These are phyloP conservation scores for Brachirus orientalis DNA, from an alignment of 2,113 vertebrate species.

Conservation along the genomic window DNA sequence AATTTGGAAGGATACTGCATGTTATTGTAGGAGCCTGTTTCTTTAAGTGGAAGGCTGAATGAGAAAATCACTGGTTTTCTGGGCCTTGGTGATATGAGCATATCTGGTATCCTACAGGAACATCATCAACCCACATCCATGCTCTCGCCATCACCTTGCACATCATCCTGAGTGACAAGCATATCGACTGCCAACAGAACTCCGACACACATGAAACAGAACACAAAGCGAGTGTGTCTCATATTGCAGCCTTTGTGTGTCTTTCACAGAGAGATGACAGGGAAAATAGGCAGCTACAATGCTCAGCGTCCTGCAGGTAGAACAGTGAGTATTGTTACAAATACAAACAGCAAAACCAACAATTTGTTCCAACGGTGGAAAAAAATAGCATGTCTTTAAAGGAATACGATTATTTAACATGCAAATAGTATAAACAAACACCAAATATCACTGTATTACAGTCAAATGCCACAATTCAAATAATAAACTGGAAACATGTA, in stretches of 20 bases:
- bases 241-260: slow-evolving; percentile 42
- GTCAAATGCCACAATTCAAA: too few relatives aligned
- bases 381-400: too few relatives aligned
- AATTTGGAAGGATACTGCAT: background rate
- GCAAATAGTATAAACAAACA: too few relatives aligned
- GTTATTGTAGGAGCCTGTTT: background rate
- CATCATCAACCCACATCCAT: slow-evolving; percentile 12
- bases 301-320: slow-evolving; percentile 12
- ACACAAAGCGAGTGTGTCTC: slow-evolving; percentile 40
- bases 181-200: slow-evolving; percentile 37
- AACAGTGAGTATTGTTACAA: background rate
- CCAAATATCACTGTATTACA: too few relatives aligned
- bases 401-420: too few relatives aligned
- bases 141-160: slow-evolving; percentile 9
- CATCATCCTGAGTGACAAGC: slow-evolving; percentile 53
- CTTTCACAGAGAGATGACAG: slow-evolving; percentile 13
- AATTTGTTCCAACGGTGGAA: too few relatives aligned
- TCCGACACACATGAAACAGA: slow-evolving; percentile 39
- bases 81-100: background rate
- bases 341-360: slow-evolving; percentile 3
- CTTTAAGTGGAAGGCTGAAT: background rate
- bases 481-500: too few relatives aligned
- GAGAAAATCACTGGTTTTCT: background rate
- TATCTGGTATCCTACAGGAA: background rate
- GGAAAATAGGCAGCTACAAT: slow-evolving; percentile 17